phyloP scores from a whole-genome alignment of 2,113 vertebrate genomes.

The Menura novaehollandiae region DNA sequence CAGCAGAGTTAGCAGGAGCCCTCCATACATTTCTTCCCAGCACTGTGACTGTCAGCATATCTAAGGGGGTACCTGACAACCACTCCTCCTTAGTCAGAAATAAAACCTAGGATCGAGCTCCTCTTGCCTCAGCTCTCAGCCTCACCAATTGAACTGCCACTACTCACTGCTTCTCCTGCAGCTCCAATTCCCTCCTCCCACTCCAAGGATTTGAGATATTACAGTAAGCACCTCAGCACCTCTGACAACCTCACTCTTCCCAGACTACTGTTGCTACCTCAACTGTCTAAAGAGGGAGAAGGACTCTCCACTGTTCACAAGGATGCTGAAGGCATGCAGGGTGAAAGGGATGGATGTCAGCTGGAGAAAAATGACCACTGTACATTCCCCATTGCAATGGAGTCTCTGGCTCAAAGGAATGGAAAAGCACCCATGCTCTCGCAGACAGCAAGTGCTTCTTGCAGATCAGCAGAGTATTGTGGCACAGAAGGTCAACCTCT shows the following conservation, averaged over 20 bases:
- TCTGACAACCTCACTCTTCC: background rate
- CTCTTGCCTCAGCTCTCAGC: background rate
- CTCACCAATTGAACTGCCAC: background rate
- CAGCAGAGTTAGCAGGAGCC: background rate
- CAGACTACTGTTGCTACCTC: background rate
- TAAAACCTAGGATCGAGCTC: background rate
- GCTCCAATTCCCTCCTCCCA: background rate
- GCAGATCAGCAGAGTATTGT: background rate
- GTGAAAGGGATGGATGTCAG: background rate
- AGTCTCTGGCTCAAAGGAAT: background rate
- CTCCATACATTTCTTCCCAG: background rate
- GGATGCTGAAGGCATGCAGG: background rate
- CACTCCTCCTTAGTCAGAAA: background rate
- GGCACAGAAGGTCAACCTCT: background rate
- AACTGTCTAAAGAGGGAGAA: background rate
- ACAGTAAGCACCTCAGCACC: background rate
- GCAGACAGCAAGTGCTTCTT: background rate
- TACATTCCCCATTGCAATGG: background rate
- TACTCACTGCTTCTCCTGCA: background rate
- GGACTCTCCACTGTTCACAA: background rate
- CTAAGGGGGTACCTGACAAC: background rate
- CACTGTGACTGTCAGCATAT: background rate
- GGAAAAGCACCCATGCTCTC: fast-evolving
- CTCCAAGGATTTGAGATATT: background rate
- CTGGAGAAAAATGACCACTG: background rate